Percentiles rank a stretch among this genome's conserved stretches.
Evolutionary conservation across 2,113 vertebrate genomes (phyloP).

Genomic region (Eptesicus fuscus): DNA sequence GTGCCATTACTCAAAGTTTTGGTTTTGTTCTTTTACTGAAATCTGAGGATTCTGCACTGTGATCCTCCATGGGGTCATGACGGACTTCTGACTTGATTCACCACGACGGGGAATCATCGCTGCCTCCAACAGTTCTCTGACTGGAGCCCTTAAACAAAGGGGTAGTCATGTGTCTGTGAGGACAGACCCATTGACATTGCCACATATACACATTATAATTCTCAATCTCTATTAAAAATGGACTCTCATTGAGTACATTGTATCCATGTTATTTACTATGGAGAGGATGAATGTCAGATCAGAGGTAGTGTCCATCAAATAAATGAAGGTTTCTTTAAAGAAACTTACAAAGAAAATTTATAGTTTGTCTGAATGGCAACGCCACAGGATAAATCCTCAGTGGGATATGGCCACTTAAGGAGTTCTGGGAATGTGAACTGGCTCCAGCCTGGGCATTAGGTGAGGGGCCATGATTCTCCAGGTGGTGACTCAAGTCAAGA

Average conservation of each 20-base stretch:
- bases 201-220: not conserved
- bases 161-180: no score
- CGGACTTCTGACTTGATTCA: not conserved
- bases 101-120: not conserved
- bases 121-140: not conserved
- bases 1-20: not conserved
- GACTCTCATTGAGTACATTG: not conserved
- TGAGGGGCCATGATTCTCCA: not conserved
- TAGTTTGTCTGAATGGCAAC: not conserved
- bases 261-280: not conserved
- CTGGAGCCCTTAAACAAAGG: not conserved
- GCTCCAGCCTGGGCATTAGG: not conserved
- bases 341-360: not conserved
- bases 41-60: not conserved
- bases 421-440: not conserved
- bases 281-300: not conserved
- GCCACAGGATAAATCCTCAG: not conserved
- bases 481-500: not conserved
- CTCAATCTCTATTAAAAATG: not conserved
- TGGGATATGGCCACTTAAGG: not conserved
- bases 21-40: not conserved
- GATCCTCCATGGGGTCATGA: not conserved
- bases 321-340: not conserved
- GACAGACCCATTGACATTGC: not conserved
- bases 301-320: not conserved